Base-by-base conservation (phyloP, 2,888 invertebrate species). In the Drosophila meridiana region DNA sequence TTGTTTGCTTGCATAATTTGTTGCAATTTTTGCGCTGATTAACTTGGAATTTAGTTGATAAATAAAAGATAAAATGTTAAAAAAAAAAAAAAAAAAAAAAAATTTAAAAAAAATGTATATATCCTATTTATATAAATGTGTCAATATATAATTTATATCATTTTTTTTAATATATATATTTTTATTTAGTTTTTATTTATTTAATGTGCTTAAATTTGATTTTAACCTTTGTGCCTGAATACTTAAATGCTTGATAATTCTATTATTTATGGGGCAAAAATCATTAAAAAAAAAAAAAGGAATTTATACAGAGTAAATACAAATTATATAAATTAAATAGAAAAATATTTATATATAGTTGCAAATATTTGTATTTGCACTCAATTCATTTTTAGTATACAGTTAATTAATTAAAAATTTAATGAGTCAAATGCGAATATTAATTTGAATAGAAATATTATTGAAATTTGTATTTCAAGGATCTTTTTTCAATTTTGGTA, bases 1-100 rank as follows among this genome's bases (percentile, higher is more conserved):
- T 20, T 52, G 20, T 52, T 52, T 52, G 20, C 13, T 34, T 20
- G 1, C 13, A 42, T 32, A 20, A 57, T 42, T 42, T n/a, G 9
- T 11, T n/a, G 11, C 14, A 40, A 2, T 40, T n/a, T 38, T 30
- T 56, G 14, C 55, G 11, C 55, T 56, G 38, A 56, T 56, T 40
- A 56, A 40, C 55, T 40, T 56, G 38, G 28, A 40, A 38, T 55
- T 40, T 40, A 55, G 38, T 28, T 55, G 14, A 55, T 38, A 28
- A 55, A 38, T 34, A 7, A 43, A 6, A 45, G 5, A 26, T 4
- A 45, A 45, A 45, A 26, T 5, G 13, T 1, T 11, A 26, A 11
- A 20, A 8, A 26, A 26, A 13, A 28, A 45, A 1, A 13, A 26
- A 45, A 26, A 1, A 7, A 40, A 6, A 9, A 42, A n/a, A 40